Base-by-base conservation (phyloP, 2,113 vertebrate species). In the Clarias magur region DNA sequence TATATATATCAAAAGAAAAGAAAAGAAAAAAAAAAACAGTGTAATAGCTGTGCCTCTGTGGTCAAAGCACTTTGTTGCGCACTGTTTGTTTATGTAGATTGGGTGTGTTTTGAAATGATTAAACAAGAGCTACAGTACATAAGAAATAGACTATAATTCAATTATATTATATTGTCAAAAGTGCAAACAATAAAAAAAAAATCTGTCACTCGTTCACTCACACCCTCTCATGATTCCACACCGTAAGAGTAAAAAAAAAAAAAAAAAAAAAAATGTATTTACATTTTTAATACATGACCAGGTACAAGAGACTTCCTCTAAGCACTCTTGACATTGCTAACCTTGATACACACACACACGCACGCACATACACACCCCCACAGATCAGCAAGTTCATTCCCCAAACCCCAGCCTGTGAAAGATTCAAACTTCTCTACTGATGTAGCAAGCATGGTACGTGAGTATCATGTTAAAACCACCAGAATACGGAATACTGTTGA, bases 361-460 rank as follows among this genome's bases (percentile, higher is more conserved):
- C 70, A 73, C 34, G 42, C 16, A 23, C 16, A 21, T 8, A 70
- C 21, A 85, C 56, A 54, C 83, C 72, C 68, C 53, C 87, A 75
- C 65, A 73, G 25, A 80, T 48, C 54, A 54, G 68, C 23, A 86
- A 62, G 67, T 73, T 59, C 78, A 62, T 78, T 48, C 72, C 59
- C 70, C 19, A 30, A 78, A 62, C 48, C 38, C 54, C n/a, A 53
- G 34, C 21, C 60, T 34, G 75, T 21, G 62, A 90, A 17, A 88
- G 88, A 88, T 42, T 48, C 72, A 68, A 4, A 17, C 72, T 59
- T 48, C 21, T 27, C 38, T 85, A 13, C n/a, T 68, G 25, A 78
- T 68, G 12, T 21, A 86, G 57, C 30, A 42, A 86, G 57, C 30
- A 42, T 30, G 30, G 62, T 21, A 80, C 34, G 9, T 80, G 53